phyloP scores from a whole-genome alignment of 2,113 vertebrate species.

The Eublepharis macularius region DNA sequence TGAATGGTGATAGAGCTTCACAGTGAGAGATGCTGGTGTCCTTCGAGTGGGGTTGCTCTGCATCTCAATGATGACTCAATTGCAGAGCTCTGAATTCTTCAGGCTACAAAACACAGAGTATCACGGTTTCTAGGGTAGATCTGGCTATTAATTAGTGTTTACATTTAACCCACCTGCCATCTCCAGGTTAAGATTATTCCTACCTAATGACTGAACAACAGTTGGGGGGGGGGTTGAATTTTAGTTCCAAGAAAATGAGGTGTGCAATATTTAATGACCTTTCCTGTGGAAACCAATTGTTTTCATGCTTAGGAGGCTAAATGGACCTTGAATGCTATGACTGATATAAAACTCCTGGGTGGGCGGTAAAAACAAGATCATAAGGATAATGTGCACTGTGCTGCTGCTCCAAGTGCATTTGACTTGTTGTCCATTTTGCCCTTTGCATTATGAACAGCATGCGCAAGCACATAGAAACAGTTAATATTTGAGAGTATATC shows the following conservation, averaged over 20 bases:
- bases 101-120: neutral
- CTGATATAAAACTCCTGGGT: neutral
- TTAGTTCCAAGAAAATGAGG: neutral
- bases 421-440: neutral
- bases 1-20: neutral
- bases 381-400: neutral
- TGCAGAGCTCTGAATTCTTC: neutral
- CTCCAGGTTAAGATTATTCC: neutral
- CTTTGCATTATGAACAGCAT: neutral
- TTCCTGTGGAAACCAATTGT: neutral
- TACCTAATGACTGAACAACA: neutral
- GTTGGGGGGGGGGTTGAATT: neutral
- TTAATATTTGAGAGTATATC: neutral
- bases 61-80: neutral
- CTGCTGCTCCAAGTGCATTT: fast-evolving
- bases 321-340: neutral
- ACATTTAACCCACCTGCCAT: neutral
- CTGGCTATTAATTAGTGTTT: neutral
- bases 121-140: neutral
- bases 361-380: neutral
- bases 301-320: neutral
- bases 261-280: neutral
- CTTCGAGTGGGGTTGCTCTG: neutral
- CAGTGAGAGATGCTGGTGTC: neutral
- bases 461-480: neutral